These are phyloP conservation scores for Archips crataeganus DNA, from an alignment of 2,888 invertebrate species.

Conservation along the genomic window DNA sequence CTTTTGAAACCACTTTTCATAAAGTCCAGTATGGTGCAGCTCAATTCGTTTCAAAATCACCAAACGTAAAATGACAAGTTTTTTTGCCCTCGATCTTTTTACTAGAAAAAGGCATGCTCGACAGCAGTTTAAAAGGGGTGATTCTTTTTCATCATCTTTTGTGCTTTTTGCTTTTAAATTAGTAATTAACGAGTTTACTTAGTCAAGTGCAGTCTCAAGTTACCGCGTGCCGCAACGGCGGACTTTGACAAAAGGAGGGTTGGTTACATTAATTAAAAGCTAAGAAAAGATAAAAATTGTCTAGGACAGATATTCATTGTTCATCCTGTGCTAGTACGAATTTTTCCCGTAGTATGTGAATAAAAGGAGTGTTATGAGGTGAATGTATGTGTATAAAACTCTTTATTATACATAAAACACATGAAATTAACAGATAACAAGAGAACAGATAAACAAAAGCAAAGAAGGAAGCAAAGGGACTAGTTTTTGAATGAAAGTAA, in stretches of 20 bases:
- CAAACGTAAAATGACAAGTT: background rate
- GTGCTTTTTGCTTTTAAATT: conserved; percentile 39
- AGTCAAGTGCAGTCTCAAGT: conserved; percentile 38
- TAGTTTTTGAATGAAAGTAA: too few relatives aligned
- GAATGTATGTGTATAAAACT: too few relatives aligned
- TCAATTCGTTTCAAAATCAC: background rate
- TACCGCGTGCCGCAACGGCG: conserved; percentile 24
- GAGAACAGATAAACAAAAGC: too few relatives aligned
- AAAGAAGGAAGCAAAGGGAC: too few relatives aligned
- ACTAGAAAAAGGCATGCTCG: background rate
- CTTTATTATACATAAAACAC: too few relatives aligned
- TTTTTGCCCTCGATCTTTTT: background rate
- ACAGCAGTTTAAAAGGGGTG: background rate
- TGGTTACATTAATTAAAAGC: conserved; percentile 26
- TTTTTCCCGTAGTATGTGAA: background rate
- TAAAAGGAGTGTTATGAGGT: too few relatives aligned
- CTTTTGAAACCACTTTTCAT: background rate
- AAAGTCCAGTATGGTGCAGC: background rate
- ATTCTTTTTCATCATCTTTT: conserved; percentile 24
- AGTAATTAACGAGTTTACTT: conserved; percentile 42
- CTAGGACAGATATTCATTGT: background rate
- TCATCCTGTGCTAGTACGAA: background rate
- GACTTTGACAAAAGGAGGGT: conserved; percentile 29
- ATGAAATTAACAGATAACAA: too few relatives aligned
- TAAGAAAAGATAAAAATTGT: conserved; percentile 6